A percentile compares a stretch with the other conserved stretches of the same genome.
These are phyloP conservation scores for Agonopterix subpropinquella DNA, from an alignment of 2,888 invertebrate species.

Conservation along the genomic window DNA sequence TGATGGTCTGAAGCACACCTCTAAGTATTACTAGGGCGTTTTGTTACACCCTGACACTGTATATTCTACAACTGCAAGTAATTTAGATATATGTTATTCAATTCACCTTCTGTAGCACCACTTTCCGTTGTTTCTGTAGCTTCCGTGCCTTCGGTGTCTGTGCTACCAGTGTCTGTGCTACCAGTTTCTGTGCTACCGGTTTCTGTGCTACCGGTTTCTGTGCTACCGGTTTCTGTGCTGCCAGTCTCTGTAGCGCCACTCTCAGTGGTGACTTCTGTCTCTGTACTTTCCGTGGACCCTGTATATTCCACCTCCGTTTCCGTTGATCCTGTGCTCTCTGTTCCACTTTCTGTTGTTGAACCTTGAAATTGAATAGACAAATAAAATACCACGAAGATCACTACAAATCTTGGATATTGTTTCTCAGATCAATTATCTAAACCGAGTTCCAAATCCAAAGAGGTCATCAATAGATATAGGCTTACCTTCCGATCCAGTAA, in stretches of 20 bases:
- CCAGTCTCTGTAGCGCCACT: slow-evolving; percentile 11
- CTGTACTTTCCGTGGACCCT: slow-evolving; percentile 7
- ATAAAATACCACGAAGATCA: too few relatives aligned
- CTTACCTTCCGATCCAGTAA: slow-evolving; percentile 3
- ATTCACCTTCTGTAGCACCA: slow-evolving; percentile 6
- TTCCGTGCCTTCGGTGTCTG: slow-evolving; percentile 3
- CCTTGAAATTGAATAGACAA: slow-evolving; percentile 1
- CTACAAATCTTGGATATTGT: too few relatives aligned
- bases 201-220: slow-evolving; percentile 9
- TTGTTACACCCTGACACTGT: too few relatives aligned
- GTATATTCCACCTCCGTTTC: slow-evolving; percentile 3
- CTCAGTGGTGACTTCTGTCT: slow-evolving; percentile 7
- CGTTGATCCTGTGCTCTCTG: slow-evolving; percentile 4
- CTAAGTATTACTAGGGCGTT: too few relatives aligned
- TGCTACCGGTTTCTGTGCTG: slow-evolving; percentile 7
- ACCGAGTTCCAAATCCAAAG: too few relatives aligned
- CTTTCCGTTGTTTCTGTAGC: slow-evolving; percentile 7
- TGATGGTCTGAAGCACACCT: too few relatives aligned
- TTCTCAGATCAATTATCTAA: too few relatives aligned
- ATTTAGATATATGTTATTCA: background rate
- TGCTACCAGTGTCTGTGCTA: slow-evolving; percentile 8
- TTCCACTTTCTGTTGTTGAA: slow-evolving; percentile 7
- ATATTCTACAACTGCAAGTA: too few relatives aligned
- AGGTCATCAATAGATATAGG: too few relatives aligned
- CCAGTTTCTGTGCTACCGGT: slow-evolving; percentile 5